phyloP scores from a whole-genome alignment of 2,888 invertebrate genomes.

The Drosophila infuscata region DNA sequence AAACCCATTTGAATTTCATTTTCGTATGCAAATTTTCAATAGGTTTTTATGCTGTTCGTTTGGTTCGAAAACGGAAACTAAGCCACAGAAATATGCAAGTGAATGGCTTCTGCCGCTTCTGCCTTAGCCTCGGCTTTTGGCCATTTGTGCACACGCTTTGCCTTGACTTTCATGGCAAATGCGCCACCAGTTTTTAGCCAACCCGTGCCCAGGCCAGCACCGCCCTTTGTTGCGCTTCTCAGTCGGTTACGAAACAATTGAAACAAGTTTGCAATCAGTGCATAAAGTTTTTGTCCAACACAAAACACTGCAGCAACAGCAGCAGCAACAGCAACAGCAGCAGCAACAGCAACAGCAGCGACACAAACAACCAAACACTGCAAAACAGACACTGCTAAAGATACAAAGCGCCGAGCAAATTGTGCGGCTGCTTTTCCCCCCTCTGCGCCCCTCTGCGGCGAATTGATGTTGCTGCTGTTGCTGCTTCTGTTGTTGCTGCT shows the following conservation, averaged over 20 bases:
- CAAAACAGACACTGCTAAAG: slow-evolving; percentile 53
- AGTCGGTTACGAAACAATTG: slow-evolving; percentile 69
- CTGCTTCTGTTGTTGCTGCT: slow-evolving; percentile 2
- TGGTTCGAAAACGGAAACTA: slow-evolving; percentile 70
- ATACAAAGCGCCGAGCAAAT: slow-evolving; percentile 71
- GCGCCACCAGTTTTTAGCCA: slow-evolving; percentile 5
- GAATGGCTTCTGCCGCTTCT: slow-evolving; percentile 56
- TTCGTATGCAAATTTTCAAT: slow-evolving; percentile 76
- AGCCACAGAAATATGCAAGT: slow-evolving; percentile 75
- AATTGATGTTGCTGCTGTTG: too few relatives aligned
- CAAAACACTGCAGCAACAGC: slow-evolving; percentile 25
- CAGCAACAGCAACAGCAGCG: not conserved
- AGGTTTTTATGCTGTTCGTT: slow-evolving; percentile 69
- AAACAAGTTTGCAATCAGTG: slow-evolving; percentile 79
- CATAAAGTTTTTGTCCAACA: slow-evolving; percentile 67
- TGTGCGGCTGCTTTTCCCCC: slow-evolving; percentile 61
- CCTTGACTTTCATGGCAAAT: slow-evolving; percentile 63
- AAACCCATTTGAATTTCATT: slow-evolving; percentile 76
- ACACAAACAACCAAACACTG: slow-evolving; percentile 25
- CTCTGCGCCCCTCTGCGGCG: not conserved
- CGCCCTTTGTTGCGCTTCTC: slow-evolving; percentile 14
- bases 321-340: slow-evolving; percentile 6
- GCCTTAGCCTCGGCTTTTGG: slow-evolving; percentile 31
- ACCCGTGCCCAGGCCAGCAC: not conserved
- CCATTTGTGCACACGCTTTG: slow-evolving; percentile 53